Percentiles rank a stretch among this genome's conserved stretches.
These are phyloP conservation scores for Melitaea athalia DNA, from an alignment of 2,888 invertebrate genomes.

Conservation along the genomic window DNA sequence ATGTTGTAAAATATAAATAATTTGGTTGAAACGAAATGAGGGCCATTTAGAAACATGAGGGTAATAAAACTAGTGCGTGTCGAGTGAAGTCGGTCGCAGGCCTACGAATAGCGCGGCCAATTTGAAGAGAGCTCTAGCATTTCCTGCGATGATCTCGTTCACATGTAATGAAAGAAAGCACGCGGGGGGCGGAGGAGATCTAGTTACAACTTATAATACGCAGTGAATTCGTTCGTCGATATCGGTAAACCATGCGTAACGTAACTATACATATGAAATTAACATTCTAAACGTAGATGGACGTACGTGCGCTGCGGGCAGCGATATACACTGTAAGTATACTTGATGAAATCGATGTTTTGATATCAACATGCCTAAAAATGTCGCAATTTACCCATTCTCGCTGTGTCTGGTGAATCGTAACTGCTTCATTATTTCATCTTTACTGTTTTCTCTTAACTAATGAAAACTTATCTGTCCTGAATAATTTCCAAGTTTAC, in stretches of 20 bases:
- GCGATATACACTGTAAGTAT: conserved; percentile 45
- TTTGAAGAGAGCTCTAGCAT: conserved; percentile 53
- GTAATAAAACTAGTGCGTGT: conserved; percentile 82
- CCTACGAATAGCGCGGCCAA: conserved; percentile 59
- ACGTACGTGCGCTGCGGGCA: conserved; percentile 74
- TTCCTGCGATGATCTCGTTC: conserved; percentile 46
- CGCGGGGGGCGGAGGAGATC: conserved; percentile 53
- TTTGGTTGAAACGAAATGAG: conserved; percentile 80
- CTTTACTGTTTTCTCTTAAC: conserved; percentile 32
- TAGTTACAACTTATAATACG: conserved; percentile 51
- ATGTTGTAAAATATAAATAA: conserved; percentile 81
- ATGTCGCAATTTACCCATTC: conserved; percentile 47
- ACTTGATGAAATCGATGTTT: conserved; percentile 48
- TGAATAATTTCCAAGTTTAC: conserved; percentile 18
- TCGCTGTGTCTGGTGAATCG: conserved; percentile 37
- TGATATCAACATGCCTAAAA: conserved; percentile 46
- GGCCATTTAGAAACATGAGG: conserved; percentile 82
- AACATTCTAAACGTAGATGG: conserved; percentile 71
- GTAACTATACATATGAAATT: conserved; percentile 55
- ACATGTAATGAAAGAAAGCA: conserved; percentile 37
- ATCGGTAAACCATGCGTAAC: conserved; percentile 63
- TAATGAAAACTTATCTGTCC: conserved; percentile 28
- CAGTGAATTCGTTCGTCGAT: conserved; percentile 58
- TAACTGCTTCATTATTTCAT: conserved; percentile 41
- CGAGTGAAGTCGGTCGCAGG: conserved; percentile 75